Conservation (phyloP, 2,113 vertebrate species). For the Festucalex cinctus region DNA sequence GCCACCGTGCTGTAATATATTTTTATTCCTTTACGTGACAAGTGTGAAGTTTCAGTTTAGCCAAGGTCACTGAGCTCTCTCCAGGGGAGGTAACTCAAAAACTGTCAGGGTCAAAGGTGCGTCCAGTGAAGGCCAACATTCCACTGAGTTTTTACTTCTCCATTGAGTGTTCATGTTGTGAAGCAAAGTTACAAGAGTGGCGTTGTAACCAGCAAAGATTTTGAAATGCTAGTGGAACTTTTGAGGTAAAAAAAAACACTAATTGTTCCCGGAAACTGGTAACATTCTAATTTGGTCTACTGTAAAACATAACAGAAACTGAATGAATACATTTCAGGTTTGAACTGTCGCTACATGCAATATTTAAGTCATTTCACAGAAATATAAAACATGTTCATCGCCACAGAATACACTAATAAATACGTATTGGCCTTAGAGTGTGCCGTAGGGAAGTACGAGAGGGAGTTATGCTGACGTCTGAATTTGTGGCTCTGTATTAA, state of each 20-base stretch:
- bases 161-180: constrained; percentile 21
- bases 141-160: constrained; percentile 20
- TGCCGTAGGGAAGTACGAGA: too few relatives aligned
- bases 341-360: neutral
- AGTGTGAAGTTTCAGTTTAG: constrained; percentile 42
- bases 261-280: neutral
- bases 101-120: constrained; percentile 44
- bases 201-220: constrained; percentile 6
- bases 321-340: neutral
- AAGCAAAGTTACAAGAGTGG: constrained; percentile 8
- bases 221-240: neutral
- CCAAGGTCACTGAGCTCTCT: constrained; percentile 12
- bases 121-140: constrained; percentile 50
- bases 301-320: neutral
- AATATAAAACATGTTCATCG: neutral
- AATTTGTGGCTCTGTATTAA: too few relatives aligned
- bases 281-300: neutral
- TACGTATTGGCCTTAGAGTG: too few relatives aligned
- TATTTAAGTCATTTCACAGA: neutral
- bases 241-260: neutral
- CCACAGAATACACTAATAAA: too few relatives aligned
- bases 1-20: constrained; percentile 27
- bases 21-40: constrained; percentile 44
- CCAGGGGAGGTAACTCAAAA: constrained; percentile 42
- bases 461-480: too few relatives aligned